Evolutionary conservation across 1,140 invertebrate species (phyloP), one percentile per base, ranked within the genome.

Genomic region (Leptinotarsa lineolata): DNA sequence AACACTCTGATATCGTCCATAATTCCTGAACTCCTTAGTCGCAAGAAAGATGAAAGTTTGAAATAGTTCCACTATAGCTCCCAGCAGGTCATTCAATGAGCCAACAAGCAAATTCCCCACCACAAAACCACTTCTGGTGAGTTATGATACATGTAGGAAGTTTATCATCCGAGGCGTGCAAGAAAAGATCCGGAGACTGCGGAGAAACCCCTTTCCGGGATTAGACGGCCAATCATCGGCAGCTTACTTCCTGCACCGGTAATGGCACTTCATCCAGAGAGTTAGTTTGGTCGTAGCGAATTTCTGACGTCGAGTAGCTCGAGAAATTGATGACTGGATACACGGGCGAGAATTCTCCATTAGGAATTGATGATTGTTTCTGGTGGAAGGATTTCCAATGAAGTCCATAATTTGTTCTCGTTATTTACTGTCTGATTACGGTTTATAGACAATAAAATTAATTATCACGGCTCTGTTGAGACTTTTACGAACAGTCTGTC

Each of bases 171-270:
- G 15, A 16, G 48, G 48, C 48, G 48, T 3, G 16, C 48, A 18
- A 54, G 48, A 54, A 54, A 54, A 54, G 48, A 15, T 18, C n/a
- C 48, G n/a, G n/a, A 54, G 48, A 15, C 15, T 15, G n/a, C 16
- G 48, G 48, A 0, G 48, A 54, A 54, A 54, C 48, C 48, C 48
- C 13, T 54, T 54, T 54, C 48, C 48, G 48, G 48, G 48, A 54
- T 54, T 13, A 54, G 48, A 54, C 48, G 48, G 48, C 48, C 48
- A 54, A 54, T 54, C 48, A 54, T 54, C n/a, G 48, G 48, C 48
- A 54, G 15, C 48, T 54, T 8, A 54, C 48, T 54, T 54, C 48
- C 48, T 39, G 48, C 48, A 16, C 48, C 48, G 48, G 48, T 54
- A 54, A 54, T 54, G 48, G 48, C 48, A 54, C 48, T 16, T 54